Percentiles rank a stretch among this genome's conserved stretches.
Conservation (phyloP, 2,113 vertebrate genomes). For the Bufo gargarizans region DNA sequence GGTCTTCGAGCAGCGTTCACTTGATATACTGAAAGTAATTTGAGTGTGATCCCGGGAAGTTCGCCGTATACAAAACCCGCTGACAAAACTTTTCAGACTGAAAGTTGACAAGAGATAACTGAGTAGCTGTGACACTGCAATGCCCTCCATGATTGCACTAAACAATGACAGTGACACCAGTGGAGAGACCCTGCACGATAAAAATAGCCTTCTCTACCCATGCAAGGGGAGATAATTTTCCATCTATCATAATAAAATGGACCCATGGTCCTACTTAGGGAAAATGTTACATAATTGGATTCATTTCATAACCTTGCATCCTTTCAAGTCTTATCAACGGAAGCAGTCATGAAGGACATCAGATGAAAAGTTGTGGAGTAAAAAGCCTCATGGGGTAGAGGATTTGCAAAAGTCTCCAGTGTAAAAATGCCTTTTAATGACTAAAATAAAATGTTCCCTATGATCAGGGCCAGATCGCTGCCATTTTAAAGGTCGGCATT, state of each 20-base stretch:
- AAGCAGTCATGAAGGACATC: neutral
- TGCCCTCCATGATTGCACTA: slow-evolving; percentile 38
- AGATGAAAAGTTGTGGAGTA: neutral
- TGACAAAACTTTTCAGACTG: slow-evolving; percentile 52
- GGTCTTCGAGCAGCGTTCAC: slow-evolving; percentile 10
- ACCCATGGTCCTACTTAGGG: slow-evolving; percentile 29
- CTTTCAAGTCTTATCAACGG: slow-evolving; percentile 1
- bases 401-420: neutral
- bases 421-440: neutral
- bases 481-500: no score
- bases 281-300: slow-evolving; percentile 31
- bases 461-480: neutral
- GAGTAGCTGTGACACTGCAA: slow-evolving; percentile 31
- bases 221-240: slow-evolving; percentile 33
- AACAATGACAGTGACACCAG: slow-evolving; percentile 42
- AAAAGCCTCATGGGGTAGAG: slow-evolving; percentile 1
- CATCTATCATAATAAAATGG: slow-evolving; percentile 30
- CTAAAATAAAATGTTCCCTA: neutral
- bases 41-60: slow-evolving; percentile 21
- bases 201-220: slow-evolving; percentile 26
- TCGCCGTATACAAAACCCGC: slow-evolving; percentile 42
- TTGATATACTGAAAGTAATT: slow-evolving; percentile 46
- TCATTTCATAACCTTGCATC: slow-evolving; percentile 16
- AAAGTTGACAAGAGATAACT: slow-evolving; percentile 38
- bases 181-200: neutral